phyloP scores from a whole-genome alignment of 2,797 vertebrate genomes.

The Chromobotia macracanthus region DNA sequence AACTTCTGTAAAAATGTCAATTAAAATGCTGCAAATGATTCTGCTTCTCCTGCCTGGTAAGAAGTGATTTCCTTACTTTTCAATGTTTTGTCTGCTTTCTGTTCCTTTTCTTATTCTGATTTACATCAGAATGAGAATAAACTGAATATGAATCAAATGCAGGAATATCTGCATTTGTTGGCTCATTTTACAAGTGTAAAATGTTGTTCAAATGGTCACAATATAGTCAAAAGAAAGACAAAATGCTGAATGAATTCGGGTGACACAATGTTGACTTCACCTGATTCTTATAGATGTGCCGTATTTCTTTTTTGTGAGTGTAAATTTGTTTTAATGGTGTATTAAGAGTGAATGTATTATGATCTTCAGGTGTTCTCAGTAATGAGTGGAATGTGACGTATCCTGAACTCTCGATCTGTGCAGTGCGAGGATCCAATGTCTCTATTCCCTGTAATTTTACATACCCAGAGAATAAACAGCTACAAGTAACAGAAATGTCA shows the following conservation, averaged over 20 bases:
- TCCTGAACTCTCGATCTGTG: slow-evolving; percentile 9
- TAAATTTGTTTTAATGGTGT: background rate
- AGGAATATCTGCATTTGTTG: too few species aligned
- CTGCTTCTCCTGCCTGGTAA: slow-evolving; percentile 11
- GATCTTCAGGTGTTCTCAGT: slow-evolving; percentile 35
- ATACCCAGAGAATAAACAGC: background rate
- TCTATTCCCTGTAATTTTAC: slow-evolving; percentile 22
- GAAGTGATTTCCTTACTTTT: background rate
- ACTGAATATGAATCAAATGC: background rate
- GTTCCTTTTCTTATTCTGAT: too few species aligned
- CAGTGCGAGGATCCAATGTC: slow-evolving; percentile 29
- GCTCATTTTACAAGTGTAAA: too few species aligned
- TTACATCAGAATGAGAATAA: background rate
- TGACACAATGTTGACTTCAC: too few species aligned
- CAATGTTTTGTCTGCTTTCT: background rate
- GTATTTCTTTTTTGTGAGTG: too few species aligned
- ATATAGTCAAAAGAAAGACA: too few species aligned
- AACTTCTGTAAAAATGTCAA: too few species aligned
- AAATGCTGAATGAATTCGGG: too few species aligned
- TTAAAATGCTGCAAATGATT: slow-evolving; percentile 6
- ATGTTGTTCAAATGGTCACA: too few species aligned
- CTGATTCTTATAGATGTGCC: too few species aligned
- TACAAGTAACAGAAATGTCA: fast-evolving
- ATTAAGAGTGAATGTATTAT: background rate
- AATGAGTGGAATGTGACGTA: background rate